Evolutionary conservation across 2,888 invertebrate species (phyloP), one percentile per base, ranked within the genome.

Genomic region (Bhutanitis thaidina): DNA sequence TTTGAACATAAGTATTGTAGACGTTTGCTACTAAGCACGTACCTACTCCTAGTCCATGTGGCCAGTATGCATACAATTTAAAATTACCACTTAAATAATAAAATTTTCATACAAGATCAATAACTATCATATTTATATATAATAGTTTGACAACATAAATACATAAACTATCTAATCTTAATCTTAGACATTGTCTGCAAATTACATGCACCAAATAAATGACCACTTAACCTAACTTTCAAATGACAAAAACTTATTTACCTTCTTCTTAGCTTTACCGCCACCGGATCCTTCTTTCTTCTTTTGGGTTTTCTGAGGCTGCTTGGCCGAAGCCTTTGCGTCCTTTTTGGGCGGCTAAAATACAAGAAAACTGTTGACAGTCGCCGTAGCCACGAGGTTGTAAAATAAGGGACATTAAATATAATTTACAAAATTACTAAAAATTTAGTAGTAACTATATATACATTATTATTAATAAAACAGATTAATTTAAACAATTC

Each of bases 231-330:
- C 88, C 88, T 87, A 67, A 81, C 69, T 69, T 71, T 58, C 43
- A 14, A n/a, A 32, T 13, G 7, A 32, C n/a, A 43, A 40, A 38
- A 43, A 52, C 46, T 34, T 68, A 62, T 74, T 76, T 85, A 94
- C 95, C 97, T 97, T 97, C 96, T 97, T 97, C 81, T 97, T 97
- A 74, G 97, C 97, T 91, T 97, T 97, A 65, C 97, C 97, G 68
- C 97, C 97, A 63, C 96, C 94, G 74, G 96, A 96, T 79, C 97
- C 97, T 82, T 97, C 97, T 90, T 97, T 97, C 92, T 97, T 97
- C 90, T 97, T 97, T 70, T 96, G 96, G 61, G 96, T 96, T 81
- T 97, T 97, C 74, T 97, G 97, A 58, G 97, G 96, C 90, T 96
- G 96, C 85, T 97, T 97, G 56, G 96, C 94, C 84, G 95, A 94